A percentile compares a stretch with the other conserved stretches of the same genome.
Conservation (phyloP, 2,888 invertebrate genomes). For the Conops quadrifasciatus region DNA sequence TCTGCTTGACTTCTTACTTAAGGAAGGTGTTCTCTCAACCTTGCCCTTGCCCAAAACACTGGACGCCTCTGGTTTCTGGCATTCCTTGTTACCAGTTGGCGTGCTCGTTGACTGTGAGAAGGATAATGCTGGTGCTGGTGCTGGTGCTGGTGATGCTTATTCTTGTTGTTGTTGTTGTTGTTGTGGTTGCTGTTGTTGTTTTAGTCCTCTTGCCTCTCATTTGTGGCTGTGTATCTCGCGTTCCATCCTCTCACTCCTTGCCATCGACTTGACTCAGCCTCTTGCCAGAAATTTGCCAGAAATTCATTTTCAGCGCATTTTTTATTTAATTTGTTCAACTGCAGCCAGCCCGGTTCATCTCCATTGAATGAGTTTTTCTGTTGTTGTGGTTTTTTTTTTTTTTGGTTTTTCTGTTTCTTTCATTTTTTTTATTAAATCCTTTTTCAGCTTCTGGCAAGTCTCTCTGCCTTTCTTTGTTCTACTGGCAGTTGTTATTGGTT, state of each 20-base stretch:
- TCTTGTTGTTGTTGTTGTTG: neutral
- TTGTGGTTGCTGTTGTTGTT: neutral
- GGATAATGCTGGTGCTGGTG: neutral
- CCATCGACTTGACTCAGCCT: too few species aligned
- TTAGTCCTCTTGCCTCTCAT: too few species aligned
- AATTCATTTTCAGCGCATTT: constrained; percentile 9
- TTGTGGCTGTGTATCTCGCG: too few species aligned
- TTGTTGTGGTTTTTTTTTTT: neutral
- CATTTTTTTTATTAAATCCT: neutral
- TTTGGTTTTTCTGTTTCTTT: neutral
- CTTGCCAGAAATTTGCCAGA: neutral
- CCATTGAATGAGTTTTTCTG: neutral
- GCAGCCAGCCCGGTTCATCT: neutral
- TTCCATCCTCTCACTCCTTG: too few species aligned
- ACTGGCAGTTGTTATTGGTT: neutral
- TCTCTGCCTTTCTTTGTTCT: neutral
- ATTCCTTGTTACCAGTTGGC: too few species aligned
- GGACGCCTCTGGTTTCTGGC: neutral
- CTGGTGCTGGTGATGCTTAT: neutral
- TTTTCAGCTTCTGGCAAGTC: neutral
- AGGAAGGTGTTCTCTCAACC: too few species aligned
- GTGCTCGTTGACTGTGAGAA: too few species aligned
- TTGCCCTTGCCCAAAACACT: neutral
- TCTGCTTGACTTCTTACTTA: too few species aligned
- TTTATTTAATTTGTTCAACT: constrained; percentile 11